Evolutionary conservation across 2,888 invertebrate species (phyloP).

Genomic region (Salpingus planirostris): DNA sequence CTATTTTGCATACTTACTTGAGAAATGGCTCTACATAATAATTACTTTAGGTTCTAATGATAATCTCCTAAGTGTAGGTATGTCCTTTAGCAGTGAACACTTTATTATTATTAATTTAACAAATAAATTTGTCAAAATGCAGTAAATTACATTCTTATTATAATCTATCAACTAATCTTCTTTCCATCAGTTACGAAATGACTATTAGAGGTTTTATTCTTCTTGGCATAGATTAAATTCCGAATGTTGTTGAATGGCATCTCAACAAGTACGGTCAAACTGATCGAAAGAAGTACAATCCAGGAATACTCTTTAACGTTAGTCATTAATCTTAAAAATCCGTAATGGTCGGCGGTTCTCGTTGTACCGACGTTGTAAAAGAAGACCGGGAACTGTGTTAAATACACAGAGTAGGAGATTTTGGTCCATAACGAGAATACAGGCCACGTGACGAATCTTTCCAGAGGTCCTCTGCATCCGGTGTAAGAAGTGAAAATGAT

Average conservation of each 20-base stretch:
- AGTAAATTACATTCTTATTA: too few species aligned
- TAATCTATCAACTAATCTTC: too few species aligned
- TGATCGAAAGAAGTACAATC: constrained; percentile 47
- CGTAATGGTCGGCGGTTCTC: constrained; percentile 49
- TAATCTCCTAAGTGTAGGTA: too few species aligned
- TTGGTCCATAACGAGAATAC: constrained; percentile 57
- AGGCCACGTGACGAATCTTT: constrained; percentile 48
- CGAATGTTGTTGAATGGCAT: constrained; percentile 62
- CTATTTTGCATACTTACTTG: too few species aligned
- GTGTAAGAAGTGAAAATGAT: constrained; percentile 54
- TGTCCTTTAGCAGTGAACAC: too few species aligned
- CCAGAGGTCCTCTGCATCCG: constrained; percentile 49
- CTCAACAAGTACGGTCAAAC: constrained; percentile 55
- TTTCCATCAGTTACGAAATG: too few species aligned
- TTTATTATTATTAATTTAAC: too few species aligned
- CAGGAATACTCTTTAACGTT: constrained; percentile 51
- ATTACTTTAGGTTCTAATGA: too few species aligned
- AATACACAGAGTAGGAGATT: constrained; percentile 60
- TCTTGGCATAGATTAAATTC: constrained; percentile 41
- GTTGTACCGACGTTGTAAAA: constrained; percentile 60
- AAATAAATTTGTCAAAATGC: too few species aligned
- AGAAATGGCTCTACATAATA: too few species aligned
- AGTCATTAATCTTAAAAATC: constrained; percentile 48
- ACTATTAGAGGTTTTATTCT: constrained; percentile 3
- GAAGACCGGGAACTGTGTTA: constrained; percentile 63